Evolutionary conservation across 2,113 vertebrate species (phyloP).

Genomic region (Heterochromis multidens): DNA sequence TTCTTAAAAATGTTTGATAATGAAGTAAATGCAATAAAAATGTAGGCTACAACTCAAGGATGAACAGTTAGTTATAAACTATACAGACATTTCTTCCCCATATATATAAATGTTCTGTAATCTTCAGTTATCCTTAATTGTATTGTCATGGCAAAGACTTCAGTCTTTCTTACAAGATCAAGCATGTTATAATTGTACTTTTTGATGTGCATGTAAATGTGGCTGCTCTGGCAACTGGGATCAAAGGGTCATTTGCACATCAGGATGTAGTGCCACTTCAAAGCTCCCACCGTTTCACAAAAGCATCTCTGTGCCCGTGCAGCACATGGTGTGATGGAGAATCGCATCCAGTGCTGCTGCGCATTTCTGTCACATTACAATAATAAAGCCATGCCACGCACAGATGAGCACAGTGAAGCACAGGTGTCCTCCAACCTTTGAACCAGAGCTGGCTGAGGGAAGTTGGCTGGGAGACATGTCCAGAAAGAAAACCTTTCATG

Average conservation of each 20-base stretch:
- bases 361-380: conserved; percentile 19
- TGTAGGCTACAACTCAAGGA: not conserved
- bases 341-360: conserved; percentile 5
- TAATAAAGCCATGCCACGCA: conserved; percentile 15
- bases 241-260: conserved; percentile 74
- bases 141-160: not conserved
- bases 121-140: not conserved
- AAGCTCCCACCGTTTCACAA: conserved; percentile 48
- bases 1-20: not conserved
- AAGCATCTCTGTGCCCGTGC: conserved; percentile 43
- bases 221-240: conserved; percentile 35
- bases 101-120: not conserved
- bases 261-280: conserved; percentile 59
- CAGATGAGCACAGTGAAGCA: not conserved
- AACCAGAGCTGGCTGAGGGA: not conserved
- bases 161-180: not conserved
- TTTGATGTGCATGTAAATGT: conserved; percentile 40
- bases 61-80: not conserved
- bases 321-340: not conserved
- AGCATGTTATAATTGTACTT: conserved; percentile 14
- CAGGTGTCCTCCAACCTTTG: conserved; percentile 40
- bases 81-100: not conserved
- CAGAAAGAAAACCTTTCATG: conserved; percentile 27
- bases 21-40: not conserved
- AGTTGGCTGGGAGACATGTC: not conserved